These are phyloP conservation scores for Cryptocheilus praepositus DNA, from an alignment of 2,888 invertebrate genomes.

Conservation along the genomic window DNA sequence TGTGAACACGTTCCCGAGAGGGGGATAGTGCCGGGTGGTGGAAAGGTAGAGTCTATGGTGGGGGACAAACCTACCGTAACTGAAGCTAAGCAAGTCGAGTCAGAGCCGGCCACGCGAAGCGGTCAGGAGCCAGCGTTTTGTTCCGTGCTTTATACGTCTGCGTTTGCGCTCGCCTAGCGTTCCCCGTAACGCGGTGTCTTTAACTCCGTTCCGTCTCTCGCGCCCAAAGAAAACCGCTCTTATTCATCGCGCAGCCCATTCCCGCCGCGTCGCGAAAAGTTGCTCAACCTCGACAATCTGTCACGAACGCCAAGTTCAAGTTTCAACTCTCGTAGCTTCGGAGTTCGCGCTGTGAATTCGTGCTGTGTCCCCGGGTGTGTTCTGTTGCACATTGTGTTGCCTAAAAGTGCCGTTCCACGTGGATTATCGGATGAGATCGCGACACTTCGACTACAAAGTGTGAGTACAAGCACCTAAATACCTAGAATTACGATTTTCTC, in stretches of 20 bases:
- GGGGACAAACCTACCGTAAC: constrained; percentile 14
- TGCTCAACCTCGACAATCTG: constrained; percentile 7
- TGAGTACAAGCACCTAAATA: too few species aligned
- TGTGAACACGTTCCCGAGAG: constrained; percentile 39
- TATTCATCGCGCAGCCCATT: too few species aligned
- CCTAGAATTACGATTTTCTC: too few species aligned
- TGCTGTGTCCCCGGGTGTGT: constrained; percentile 31
- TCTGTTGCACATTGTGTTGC: too few species aligned
- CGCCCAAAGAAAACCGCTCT: too few species aligned
- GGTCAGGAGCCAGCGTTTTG: constrained; percentile 31
- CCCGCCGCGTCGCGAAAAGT: constrained; percentile 4
- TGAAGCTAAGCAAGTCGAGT: constrained; percentile 42
- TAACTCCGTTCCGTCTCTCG: too few species aligned
- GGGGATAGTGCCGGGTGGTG: constrained; percentile 1
- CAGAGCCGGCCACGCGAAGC: constrained; percentile 55
- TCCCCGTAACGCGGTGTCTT: too few species aligned
- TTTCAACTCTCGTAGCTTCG: constrained; percentile 26
- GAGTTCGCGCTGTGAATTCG: constrained; percentile 22
- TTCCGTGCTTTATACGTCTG: neutral
- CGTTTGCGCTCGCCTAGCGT: too few species aligned
- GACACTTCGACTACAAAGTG: neutral
- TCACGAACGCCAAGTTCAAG: neutral
- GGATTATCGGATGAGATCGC: constrained; percentile 45
- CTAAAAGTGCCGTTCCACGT: constrained; percentile 33
- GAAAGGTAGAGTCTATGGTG: constrained; percentile 25